These are phyloP conservation scores for Agrochola lychnidis DNA, from an alignment of 2,888 invertebrate genomes.

Conservation along the genomic window DNA sequence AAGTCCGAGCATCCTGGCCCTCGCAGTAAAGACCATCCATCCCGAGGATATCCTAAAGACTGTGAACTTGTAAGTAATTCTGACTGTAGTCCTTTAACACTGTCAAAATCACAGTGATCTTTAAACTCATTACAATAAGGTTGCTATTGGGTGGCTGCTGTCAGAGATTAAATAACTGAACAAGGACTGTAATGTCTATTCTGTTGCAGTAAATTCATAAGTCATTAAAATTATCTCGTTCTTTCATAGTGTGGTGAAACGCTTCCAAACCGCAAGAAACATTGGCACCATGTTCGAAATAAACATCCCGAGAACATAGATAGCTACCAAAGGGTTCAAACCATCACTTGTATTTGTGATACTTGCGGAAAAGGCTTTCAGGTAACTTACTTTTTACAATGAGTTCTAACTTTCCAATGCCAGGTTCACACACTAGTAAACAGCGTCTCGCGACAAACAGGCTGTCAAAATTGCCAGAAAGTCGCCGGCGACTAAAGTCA, in stretches of 20 bases:
- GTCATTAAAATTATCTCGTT: neutral
- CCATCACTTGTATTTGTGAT: constrained; percentile 61
- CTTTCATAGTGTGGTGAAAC: neutral
- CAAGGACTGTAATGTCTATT: neutral
- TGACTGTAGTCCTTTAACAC: neutral
- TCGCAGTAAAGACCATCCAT: neutral
- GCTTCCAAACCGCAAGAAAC: neutral
- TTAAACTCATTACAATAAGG: too few species aligned
- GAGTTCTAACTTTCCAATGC: neutral
- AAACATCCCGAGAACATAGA: constrained; percentile 2
- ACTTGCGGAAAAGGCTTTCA: constrained; percentile 71
- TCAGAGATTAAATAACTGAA: too few species aligned
- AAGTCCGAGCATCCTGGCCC: neutral
- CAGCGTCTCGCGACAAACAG: neutral
- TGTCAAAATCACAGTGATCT: too few species aligned
- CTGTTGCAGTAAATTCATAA: neutral
- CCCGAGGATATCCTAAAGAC: constrained; percentile 5
- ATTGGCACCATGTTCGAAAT: constrained; percentile 1
- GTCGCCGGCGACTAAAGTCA: neutral
- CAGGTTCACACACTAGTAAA: neutral
- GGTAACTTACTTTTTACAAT: neutral
- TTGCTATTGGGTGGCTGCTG: too few species aligned
- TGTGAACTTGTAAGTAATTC: constrained; percentile 8
- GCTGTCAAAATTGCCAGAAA: neutral
- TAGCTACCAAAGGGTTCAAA: neutral